Conservation (phyloP, 2,113 vertebrate genomes). For the Pelvicachromis taeniatus region DNA sequence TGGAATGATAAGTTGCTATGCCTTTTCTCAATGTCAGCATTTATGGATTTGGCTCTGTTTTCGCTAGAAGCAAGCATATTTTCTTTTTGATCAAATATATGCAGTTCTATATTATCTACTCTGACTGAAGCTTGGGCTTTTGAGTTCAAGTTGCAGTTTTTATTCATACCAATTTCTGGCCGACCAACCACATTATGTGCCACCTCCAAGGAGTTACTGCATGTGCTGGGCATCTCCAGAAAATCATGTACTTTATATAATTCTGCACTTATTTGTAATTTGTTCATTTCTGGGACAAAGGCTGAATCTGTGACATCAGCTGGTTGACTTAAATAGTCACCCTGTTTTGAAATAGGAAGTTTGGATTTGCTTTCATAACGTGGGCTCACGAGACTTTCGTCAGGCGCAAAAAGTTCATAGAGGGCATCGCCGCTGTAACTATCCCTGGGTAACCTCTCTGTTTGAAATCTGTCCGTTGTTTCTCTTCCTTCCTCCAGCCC, state of each 20-base stretch:
- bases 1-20: constrained; percentile 54
- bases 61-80: constrained; percentile 21
- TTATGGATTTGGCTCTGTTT: constrained; percentile 20
- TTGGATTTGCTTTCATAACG: constrained; percentile 77
- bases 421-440: constrained; percentile 97
- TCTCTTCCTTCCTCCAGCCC: constrained; percentile 87
- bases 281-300: constrained; percentile 71
- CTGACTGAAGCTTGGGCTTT: constrained; percentile 51
- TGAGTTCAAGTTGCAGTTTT: constrained; percentile 38
- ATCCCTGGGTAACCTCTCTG: constrained; percentile 86
- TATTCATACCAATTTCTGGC: constrained; percentile 48
- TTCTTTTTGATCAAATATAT: constrained; percentile 35
- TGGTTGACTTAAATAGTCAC: constrained; percentile 76
- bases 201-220: constrained; percentile 52
- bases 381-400: constrained; percentile 85
- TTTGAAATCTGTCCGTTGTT: constrained; percentile 67
- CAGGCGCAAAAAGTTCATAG: constrained; percentile 90
- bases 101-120: constrained; percentile 40
- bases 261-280: constrained; percentile 79
- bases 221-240: constrained; percentile 75
- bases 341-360: constrained; percentile 61
- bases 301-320: constrained; percentile 35
- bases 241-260: constrained; percentile 81
- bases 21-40: constrained; percentile 39
- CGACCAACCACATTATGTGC: constrained; percentile 35